Base-by-base conservation (phyloP, 2,888 invertebrate species). In the Esperia sulphurella region DNA sequence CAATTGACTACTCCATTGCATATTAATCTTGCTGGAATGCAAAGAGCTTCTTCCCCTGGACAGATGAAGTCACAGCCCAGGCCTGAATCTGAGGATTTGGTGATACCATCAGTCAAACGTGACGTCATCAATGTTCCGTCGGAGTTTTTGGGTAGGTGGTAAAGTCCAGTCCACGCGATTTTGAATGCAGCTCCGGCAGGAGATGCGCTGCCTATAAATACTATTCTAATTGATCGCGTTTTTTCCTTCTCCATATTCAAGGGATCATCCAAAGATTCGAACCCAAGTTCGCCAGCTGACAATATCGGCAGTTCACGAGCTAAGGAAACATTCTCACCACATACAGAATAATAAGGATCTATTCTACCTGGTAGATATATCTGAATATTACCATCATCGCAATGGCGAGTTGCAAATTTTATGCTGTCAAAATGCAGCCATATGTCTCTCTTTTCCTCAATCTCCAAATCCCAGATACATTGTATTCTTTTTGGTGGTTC, bases 1-100 rank as follows among this genome's bases (percentile, higher is more conserved):
- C 97, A 97, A 75, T 97, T 97, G 12, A 95, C 91, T 2, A 96
- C 92, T 4, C 97, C 97, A 71, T 97, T 97, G 78, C 97, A 97
- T 1, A 97, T 93, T 21, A 97, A 86, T 64, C 95, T 91, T 14
- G 93, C 93, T 5, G 96, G 96, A 69, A 97, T 96, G 73, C 97
- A 97, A 14, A 95, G 90, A 7, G 94, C 94, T 51, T 94, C 92
- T 59, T 95, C 94, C 2, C 96, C 96, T 0, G 97, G 97, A 79
- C 97, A 97, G 50, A 95, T 92, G 67, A 97, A 97, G 61, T 95
- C 96, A 75, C 97, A 97, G 21, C 92, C 93, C 39, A 85, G 83
- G 14, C 75, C 76, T 0, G 84, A 75, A 44, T 85, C 87, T 21
- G 77, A 55, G 7, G 75, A 61, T 48, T 82, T 79, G 6, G 71